Conservation (phyloP, 2,888 invertebrate genomes). For the Chrysomela aeneicollis region DNA sequence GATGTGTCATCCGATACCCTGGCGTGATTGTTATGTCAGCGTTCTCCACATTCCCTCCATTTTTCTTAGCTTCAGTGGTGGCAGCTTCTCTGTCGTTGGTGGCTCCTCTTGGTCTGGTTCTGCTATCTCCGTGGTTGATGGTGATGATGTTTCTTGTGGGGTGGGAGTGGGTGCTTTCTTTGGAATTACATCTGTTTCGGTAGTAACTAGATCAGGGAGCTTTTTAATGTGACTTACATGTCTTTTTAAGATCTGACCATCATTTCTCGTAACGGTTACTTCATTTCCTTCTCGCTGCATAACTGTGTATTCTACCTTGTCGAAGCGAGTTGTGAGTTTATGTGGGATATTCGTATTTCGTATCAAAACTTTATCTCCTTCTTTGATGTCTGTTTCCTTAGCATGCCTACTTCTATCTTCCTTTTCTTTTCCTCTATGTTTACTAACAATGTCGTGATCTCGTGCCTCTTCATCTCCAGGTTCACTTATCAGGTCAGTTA, state of each 20-base stretch:
- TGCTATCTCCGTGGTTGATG: not conserved
- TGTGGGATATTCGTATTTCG: conserved; percentile 24
- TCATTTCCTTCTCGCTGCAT: conserved; percentile 24
- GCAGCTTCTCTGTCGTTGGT: not conserved
- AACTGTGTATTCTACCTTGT: conserved; percentile 22
- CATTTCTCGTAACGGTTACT: conserved; percentile 20
- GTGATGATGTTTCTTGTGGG: not conserved
- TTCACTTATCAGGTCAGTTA: conserved; percentile 24
- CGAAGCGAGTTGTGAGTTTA: conserved; percentile 21
- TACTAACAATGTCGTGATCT: conserved; percentile 39
- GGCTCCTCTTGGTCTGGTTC: not conserved
- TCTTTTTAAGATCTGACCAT: conserved; percentile 19
- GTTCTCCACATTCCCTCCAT: conserved; percentile 5
- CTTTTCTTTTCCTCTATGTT: conserved; percentile 43
- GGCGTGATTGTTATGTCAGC: too few relatives aligned
- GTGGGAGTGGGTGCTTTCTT: not conserved
- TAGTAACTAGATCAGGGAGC: not conserved
- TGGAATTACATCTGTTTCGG: not conserved
- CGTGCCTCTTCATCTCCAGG: conserved; percentile 36
- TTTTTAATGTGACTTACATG: conserved; percentile 30
- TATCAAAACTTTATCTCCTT: conserved; percentile 28
- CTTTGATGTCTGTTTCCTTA: conserved; percentile 26
- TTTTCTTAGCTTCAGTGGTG: not conserved
- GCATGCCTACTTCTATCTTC: conserved; percentile 39
- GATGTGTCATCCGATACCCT: too few relatives aligned